Base-by-base conservation (phyloP, 2,113 vertebrate species). In the Poecilia latipinna region DNA sequence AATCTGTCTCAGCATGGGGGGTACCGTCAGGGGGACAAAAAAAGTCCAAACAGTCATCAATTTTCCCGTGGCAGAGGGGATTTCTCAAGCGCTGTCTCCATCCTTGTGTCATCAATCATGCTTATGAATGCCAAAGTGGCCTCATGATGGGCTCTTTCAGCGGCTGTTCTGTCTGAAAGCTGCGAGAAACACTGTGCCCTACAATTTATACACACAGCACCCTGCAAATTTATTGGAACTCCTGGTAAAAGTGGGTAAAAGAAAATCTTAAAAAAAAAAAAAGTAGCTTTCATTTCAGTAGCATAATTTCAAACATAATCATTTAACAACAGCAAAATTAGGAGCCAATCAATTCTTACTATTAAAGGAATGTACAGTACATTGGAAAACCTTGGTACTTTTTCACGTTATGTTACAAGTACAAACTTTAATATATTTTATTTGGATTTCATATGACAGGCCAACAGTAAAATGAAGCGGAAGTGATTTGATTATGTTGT, bases 121-220 rank as follows among this genome's bases (percentile, higher is more conserved):
- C 88, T 86, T 78, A 90, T 92, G 93, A 94, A 94, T 90, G 93
- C 83, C 82, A 86, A 94, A 95, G 92, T 93, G 89, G 88, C 89
- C 87, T 88, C 2, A 61, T 80, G 92, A 89, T 85, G 91, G 88
- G 84, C 86, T 91, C 87, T 94, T 57, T 93, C 86, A 61, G 90
- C 2, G 75, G 91, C 93, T 88, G 90, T 77, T 88, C 93, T 87
- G 84, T 76, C 86, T 83, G 86, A 94, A 93, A 93, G 86, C 89
- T 65, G 88, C 80, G 91, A 76, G 82, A 94, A 93, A 88, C 86
- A 78, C 79, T 85, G 13, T 80, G 12, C 64, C 87, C 82, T 76
- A 48, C 83, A 76, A 80, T 57, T 57, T 57, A 57, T 57, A 57
- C 51, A 57, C 3, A 57, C 19, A 57, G 3, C 22, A 57, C 51